Evolutionary conservation across 1,140 invertebrate genomes (phyloP).

Genomic region (Meteorus sp.): DNA sequence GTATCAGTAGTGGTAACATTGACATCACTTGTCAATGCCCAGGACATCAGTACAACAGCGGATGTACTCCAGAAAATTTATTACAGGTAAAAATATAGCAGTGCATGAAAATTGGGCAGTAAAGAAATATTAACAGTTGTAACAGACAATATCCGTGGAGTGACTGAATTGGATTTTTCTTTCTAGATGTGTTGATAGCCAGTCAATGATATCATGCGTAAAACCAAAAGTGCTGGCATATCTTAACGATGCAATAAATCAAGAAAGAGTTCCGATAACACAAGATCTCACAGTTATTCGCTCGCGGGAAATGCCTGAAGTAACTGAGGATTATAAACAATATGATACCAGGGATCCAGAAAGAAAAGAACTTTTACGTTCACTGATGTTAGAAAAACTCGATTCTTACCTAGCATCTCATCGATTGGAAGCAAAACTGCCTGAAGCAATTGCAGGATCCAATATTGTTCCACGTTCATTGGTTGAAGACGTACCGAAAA

Average conservation of each 20-base stretch:
- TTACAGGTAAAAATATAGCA: slow-evolving; percentile 41
- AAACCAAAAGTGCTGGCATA: slow-evolving; percentile 76
- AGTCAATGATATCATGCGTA: slow-evolving; percentile 64
- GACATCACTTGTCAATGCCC: slow-evolving; percentile 32
- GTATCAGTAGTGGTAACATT: slow-evolving; percentile 38
- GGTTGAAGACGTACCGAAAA: slow-evolving; percentile 66
- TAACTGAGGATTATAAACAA: slow-evolving; percentile 47
- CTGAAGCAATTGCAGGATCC: slow-evolving; percentile 50
- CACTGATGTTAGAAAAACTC: slow-evolving; percentile 56
- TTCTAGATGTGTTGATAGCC: slow-evolving; percentile 49
- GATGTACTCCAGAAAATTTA: slow-evolving; percentile 50
- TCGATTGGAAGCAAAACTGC: slow-evolving; percentile 53
- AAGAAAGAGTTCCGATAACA: slow-evolving; percentile 72
- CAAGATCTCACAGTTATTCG: slow-evolving; percentile 72
- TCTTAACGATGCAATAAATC: slow-evolving; percentile 66
- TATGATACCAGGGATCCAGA: slow-evolving; percentile 39
- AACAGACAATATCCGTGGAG: too few species aligned
- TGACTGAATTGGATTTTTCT: slow-evolving; percentile 5
- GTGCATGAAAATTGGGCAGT: background rate
- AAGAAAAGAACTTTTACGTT: slow-evolving; percentile 45
- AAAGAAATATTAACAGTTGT: background rate
- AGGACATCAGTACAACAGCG: slow-evolving; percentile 43
- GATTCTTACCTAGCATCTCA: slow-evolving; percentile 57
- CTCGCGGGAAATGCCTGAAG: slow-evolving; percentile 61
- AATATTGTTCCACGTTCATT: slow-evolving; percentile 69